These are phyloP conservation scores for Cephus runcator DNA, from an alignment of 2,888 invertebrate genomes.

Conservation along the genomic window DNA sequence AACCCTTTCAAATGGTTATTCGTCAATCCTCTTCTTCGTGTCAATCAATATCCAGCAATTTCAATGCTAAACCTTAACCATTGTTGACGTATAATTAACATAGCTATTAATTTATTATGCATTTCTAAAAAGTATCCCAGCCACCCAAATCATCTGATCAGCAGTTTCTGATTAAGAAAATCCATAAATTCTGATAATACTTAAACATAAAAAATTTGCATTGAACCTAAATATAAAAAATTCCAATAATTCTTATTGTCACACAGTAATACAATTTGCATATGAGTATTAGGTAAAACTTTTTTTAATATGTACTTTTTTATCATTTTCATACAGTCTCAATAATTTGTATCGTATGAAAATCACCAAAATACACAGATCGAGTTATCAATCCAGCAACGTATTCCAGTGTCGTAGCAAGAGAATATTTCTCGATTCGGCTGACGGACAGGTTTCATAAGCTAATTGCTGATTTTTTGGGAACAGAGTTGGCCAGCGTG, in stretches of 20 bases:
- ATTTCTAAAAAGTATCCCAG: background rate
- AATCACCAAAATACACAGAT: background rate
- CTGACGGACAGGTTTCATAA: constrained; percentile 59
- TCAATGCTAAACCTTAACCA: background rate
- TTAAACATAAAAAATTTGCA: background rate
- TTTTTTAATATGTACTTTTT: background rate
- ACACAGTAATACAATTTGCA: background rate
- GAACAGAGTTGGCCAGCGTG: constrained; percentile 39
- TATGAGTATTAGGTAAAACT: background rate
- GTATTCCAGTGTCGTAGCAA: constrained; percentile 10
- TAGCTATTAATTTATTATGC: background rate
- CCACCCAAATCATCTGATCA: background rate
- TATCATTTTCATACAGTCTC: background rate
- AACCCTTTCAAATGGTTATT: background rate
- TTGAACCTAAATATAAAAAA: background rate
- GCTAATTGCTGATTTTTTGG: constrained; percentile 55
- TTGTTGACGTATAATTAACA: background rate
- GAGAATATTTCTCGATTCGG: constrained; percentile 44
- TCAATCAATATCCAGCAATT: background rate
- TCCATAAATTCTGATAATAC: background rate
- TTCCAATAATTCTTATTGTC: too few relatives aligned
- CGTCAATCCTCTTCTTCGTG: background rate
- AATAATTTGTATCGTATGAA: background rate
- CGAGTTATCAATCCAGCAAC: background rate
- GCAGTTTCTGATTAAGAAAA: background rate